Evolutionary conservation across 2,797 vertebrate species (phyloP), one percentile per base, ranked within the genome.

Genomic region (Tauraco hartlaubi): DNA sequence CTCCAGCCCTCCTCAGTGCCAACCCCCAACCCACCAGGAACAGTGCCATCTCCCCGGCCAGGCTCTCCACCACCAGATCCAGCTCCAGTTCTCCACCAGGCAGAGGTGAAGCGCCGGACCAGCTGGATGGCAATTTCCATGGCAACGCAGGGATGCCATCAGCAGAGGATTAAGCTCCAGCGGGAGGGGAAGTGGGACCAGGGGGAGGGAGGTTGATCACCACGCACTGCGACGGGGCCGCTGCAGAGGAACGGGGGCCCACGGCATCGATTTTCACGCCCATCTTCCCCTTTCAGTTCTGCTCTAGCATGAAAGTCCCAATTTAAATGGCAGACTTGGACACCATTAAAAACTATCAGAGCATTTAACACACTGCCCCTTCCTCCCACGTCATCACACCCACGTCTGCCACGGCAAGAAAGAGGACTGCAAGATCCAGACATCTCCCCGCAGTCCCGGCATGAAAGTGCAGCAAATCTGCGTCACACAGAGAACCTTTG

Each of bases 361-460:
- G 86, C 94, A 87, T 89, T 95, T 82, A 94, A 92, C 90, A 88
- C 78, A 82, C 86, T 95, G 94, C 64, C 92, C 88, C 90, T 95
- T 96, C 74, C 94, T 94, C 93, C 83, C 77, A 86, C 84, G 28
- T 92, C 84, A 86, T 74, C 43, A 37, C 78, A 85, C 74, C 92
- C 85, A 81, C 8, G 18, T 72, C 90, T 94, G 78, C 96, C 91
- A 90, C 3, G 1, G 72, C 74, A 94, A 96, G 62, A 92, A 92
- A 94, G 91, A 75, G 78, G 73, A 69, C 44, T 49, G 85, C 58
- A 25, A 81, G 69, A 94, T 48, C 52, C 90, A 92, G 95, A 92
- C 85, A 89, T 29, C 92, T 87, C 93, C 61, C 44, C 12, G 6
- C 75, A 63, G 71, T 41, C 81, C 78, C 16, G 0, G 66, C 85